These are phyloP conservation scores for Geothlypis trichas DNA, from an alignment of 2,113 vertebrate genomes.

Conservation along the genomic window DNA sequence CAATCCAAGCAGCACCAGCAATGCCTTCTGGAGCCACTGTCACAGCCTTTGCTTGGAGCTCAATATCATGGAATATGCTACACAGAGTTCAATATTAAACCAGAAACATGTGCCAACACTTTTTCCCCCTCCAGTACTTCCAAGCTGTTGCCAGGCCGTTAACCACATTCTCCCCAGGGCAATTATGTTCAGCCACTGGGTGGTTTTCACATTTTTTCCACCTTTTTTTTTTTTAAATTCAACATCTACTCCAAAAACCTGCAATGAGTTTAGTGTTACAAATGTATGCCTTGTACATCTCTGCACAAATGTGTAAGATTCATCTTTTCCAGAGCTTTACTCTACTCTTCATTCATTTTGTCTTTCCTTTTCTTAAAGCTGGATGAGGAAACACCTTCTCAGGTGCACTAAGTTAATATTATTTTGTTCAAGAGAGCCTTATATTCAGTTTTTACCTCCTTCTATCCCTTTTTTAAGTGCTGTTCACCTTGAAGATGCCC, in stretches of 20 bases:
- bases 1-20: background rate
- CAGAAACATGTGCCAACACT: background rate
- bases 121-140: background rate
- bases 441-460: background rate
- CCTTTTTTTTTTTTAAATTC: background rate
- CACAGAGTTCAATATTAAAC: background rate
- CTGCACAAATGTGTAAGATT: background rate
- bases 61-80: background rate
- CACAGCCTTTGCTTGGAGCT: background rate
- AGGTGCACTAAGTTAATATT: background rate
- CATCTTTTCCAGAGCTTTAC: background rate
- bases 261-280: background rate
- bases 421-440: background rate
- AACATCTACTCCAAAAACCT: background rate
- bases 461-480: background rate
- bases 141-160: background rate
- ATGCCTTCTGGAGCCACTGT: background rate
- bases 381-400: background rate
- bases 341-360: background rate
- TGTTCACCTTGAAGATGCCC: background rate
- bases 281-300: background rate
- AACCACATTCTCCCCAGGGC: slow-evolving; percentile 15
- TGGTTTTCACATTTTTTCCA: background rate
- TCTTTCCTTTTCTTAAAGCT: background rate
- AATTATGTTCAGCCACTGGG: background rate